These are phyloP conservation scores for Phymanthus crucifer DNA, from an alignment of 92 coral and sea anemone species.

Conservation along the genomic window DNA sequence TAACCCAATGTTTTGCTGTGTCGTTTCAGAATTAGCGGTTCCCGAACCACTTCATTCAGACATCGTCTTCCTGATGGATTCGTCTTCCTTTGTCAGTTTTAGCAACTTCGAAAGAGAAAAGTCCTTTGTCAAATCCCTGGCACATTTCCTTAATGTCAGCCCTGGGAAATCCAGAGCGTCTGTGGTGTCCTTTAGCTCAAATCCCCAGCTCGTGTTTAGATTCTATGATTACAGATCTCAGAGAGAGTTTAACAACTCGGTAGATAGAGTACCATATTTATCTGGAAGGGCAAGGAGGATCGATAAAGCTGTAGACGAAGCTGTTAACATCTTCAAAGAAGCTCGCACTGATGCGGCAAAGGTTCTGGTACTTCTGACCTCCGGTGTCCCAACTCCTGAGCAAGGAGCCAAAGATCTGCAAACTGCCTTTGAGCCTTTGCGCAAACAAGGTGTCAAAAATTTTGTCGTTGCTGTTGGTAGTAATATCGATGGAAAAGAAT, in stretches of 20 bases:
- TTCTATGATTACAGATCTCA: conserved; percentile 50
- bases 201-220: conserved; percentile 40
- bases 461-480: conserved; percentile 65
- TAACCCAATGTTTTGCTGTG: background rate
- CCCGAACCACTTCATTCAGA: conserved; percentile 37
- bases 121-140: conserved; percentile 69
- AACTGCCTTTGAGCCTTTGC: conserved; percentile 61
- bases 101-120: conserved; percentile 61
- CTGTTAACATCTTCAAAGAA: conserved; percentile 44
- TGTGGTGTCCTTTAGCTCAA: conserved; percentile 64
- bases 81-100: conserved; percentile 63
- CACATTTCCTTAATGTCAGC: conserved; percentile 53
- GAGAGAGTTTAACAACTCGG: conserved; percentile 47
- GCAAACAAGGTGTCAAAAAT: conserved; percentile 51
- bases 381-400: conserved; percentile 38
- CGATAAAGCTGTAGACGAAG: conserved; percentile 68
- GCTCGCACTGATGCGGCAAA: conserved; percentile 43
- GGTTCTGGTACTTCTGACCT: conserved; percentile 55
- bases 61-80: conserved; percentile 75
- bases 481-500: conserved; percentile 39
- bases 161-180: conserved; percentile 61
- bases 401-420: conserved; percentile 48
- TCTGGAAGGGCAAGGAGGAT: conserved; percentile 65
- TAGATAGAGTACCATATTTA: conserved; percentile 53
- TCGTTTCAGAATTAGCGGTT: conserved; percentile 25